A percentile compares a stretch with the other conserved stretches of the same genome.
Conservation (phyloP, 2,888 invertebrate species). For the Phlogophora meticulosa region DNA sequence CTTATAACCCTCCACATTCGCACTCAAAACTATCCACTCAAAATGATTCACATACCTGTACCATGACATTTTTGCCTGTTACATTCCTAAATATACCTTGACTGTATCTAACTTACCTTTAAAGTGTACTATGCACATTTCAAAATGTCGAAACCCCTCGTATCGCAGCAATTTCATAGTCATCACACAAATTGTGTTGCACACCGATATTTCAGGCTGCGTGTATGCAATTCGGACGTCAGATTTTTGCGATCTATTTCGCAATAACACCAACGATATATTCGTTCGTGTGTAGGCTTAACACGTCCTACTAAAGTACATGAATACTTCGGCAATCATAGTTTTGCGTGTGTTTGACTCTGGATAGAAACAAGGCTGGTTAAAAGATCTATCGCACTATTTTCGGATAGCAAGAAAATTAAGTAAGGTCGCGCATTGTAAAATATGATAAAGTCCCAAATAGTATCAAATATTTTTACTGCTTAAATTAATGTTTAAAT, state of each 20-base stretch:
- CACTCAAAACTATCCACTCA: no score
- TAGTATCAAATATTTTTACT: no score
- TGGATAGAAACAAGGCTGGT: background rate
- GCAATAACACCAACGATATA: constrained; percentile 33
- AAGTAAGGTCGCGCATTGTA: no score
- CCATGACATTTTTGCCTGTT: background rate
- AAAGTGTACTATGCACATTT: background rate
- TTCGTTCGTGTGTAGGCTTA: constrained; percentile 17
- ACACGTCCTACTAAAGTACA: background rate
- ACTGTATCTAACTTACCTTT: background rate
- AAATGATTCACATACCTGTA: no score
- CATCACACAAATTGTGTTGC: constrained; percentile 53
- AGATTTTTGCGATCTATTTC: constrained; percentile 54
- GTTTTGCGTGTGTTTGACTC: background rate
- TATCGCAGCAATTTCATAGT: constrained; percentile 38
- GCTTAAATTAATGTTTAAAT: no score
- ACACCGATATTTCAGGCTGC: constrained; percentile 46
- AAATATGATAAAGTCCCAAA: background rate
- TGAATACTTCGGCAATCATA: background rate
- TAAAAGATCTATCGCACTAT: background rate
- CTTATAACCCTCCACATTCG: no score
- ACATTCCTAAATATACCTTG: background rate
- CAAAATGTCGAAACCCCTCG: constrained; percentile 7
- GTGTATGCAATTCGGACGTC: constrained; percentile 43
- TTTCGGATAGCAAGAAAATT: background rate